These are phyloP conservation scores for Drosophila helvetica DNA, from an alignment of 2,888 invertebrate genomes.

Conservation along the genomic window DNA sequence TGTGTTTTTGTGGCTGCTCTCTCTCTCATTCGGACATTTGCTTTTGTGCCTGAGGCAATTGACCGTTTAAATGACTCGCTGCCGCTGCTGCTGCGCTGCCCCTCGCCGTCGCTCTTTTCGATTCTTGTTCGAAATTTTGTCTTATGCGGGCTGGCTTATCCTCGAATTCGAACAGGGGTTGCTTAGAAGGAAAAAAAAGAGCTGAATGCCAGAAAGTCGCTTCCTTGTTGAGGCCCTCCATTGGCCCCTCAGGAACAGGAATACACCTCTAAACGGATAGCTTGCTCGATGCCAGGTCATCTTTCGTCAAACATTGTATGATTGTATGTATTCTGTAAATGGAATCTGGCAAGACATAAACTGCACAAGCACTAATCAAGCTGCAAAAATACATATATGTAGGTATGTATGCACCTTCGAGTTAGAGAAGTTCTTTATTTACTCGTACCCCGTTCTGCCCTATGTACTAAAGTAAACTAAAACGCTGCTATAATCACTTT, in stretches of 20 bases:
- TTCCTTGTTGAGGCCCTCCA: background rate
- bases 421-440: background rate
- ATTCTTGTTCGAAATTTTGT: slow-evolving; percentile 31
- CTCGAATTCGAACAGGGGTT: slow-evolving; percentile 1
- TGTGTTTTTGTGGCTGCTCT: slow-evolving; percentile 15
- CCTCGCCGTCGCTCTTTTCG: slow-evolving; percentile 25
- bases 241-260: background rate
- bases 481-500: slow-evolving; percentile 40
- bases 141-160: slow-evolving; percentile 35
- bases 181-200: background rate
- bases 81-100: slow-evolving; percentile 6
- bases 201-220: background rate
- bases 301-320: too few species aligned
- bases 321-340: too few species aligned
- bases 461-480: slow-evolving; percentile 3
- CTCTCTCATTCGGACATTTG: slow-evolving; percentile 63
- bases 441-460: background rate
- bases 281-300: too few species aligned
- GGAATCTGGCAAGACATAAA: too few species aligned
- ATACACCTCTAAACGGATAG: background rate
- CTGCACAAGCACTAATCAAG: too few species aligned
- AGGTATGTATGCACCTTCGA: slow-evolving; percentile 7
- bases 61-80: slow-evolving; percentile 76
- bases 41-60: slow-evolving; percentile 69
- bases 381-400: too few species aligned